Percentiles rank a stretch among this genome's conserved stretches.
These are phyloP conservation scores for Daboia siamensis DNA, from an alignment of 2,113 vertebrate species.

Conservation along the genomic window DNA sequence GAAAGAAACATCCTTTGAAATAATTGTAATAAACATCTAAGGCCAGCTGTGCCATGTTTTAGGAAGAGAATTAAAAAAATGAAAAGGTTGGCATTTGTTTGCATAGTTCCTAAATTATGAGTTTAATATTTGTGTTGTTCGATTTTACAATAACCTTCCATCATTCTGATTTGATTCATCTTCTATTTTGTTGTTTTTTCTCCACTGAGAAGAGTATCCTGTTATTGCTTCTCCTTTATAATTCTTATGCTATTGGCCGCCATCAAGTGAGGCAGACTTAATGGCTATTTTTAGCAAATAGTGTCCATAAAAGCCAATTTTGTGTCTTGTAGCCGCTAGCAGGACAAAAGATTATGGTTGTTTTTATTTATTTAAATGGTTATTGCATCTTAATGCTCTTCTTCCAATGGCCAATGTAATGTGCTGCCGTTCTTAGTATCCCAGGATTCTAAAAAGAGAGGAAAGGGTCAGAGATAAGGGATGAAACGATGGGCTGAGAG, in stretches of 20 bases:
- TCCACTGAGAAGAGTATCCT: not conserved
- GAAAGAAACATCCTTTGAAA: not conserved
- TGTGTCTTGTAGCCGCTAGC: not conserved
- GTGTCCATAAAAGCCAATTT: not conserved
- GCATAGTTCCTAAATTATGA: not conserved
- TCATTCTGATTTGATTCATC: not conserved
- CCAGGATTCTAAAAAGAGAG: conserved; percentile 28
- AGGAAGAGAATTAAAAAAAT: not conserved
- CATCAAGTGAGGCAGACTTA: not conserved
- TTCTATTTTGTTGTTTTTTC: conserved; percentile 13
- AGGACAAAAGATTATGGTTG: not conserved
- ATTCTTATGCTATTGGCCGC: not conserved
- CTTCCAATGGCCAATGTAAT: not conserved
- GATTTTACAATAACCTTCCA: not conserved
- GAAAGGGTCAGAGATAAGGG: conserved; percentile 31
- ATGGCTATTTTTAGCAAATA: not conserved
- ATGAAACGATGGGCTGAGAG: conserved; percentile 33
- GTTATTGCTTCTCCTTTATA: conserved; percentile 18
- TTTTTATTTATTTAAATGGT: not conserved
- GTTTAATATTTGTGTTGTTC: not conserved
- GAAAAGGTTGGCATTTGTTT: not conserved
- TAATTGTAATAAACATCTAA: not conserved
- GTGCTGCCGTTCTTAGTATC: conserved; percentile 8
- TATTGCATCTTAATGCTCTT: conserved; percentile 15
- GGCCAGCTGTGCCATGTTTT: not conserved